These are phyloP conservation scores for Pterocles burchelli DNA, from an alignment of 2,113 vertebrate genomes.

Conservation along the genomic window DNA sequence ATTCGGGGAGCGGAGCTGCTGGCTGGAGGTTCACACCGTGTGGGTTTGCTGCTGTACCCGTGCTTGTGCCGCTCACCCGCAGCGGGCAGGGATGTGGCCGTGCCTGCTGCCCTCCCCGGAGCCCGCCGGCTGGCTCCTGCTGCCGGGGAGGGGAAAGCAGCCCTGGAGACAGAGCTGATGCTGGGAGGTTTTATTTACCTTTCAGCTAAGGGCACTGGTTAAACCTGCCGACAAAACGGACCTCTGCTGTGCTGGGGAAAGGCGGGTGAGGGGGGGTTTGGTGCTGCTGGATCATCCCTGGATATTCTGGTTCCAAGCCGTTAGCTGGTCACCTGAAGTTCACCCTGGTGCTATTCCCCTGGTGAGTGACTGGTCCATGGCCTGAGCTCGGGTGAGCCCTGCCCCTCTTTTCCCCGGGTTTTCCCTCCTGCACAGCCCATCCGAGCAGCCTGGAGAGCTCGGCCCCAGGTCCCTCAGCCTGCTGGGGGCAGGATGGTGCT, in stretches of 20 bases:
- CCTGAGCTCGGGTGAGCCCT: not conserved
- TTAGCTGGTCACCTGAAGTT: not conserved
- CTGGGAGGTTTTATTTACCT: not conserved
- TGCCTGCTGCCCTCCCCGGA: not conserved
- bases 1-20: not conserved
- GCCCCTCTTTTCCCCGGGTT: not conserved
- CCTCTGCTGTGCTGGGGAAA: not conserved
- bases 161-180: not conserved
- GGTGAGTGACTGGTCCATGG: not conserved
- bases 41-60: not conserved
- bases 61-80: accelerated
- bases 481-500: not conserved
- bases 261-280: not conserved
- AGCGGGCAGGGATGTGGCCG: accelerated
- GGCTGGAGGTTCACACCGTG: not conserved
- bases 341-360: not conserved
- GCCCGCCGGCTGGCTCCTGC: not conserved
- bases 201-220: not conserved
- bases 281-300: not conserved
- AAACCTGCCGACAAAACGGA: not conserved
- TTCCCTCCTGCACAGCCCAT: accelerated
- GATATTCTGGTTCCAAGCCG: not conserved
- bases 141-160: not conserved
- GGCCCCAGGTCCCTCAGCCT: accelerated
- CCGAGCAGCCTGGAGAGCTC: not conserved